A percentile compares a stretch with the other conserved stretches of the same genome.
These are phyloP conservation scores for Sterrhoptilus dennistouni DNA, from an alignment of 2,113 vertebrate genomes.

Conservation along the genomic window DNA sequence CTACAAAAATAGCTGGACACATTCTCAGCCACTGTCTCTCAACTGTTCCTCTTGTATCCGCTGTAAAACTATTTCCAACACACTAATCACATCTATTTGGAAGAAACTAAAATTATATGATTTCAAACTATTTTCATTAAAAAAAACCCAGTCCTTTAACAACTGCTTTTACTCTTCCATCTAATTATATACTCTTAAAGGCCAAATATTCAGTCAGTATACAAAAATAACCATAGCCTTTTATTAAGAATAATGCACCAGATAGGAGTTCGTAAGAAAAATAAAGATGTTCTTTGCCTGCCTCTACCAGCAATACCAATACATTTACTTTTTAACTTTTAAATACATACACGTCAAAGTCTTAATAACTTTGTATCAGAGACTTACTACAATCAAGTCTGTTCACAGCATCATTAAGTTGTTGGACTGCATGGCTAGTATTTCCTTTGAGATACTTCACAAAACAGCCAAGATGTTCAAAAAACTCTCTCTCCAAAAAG, in stretches of 20 bases:
- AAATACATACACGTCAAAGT: neutral
- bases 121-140: slow-evolving; percentile 53
- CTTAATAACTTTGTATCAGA: neutral
- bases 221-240: slow-evolving; percentile 46
- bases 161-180: slow-evolving; percentile 41
- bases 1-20: slow-evolving; percentile 41
- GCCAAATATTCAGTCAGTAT: slow-evolving; percentile 39
- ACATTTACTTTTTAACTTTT: neutral
- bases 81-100: slow-evolving; percentile 28
- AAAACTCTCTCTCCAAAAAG: neutral
- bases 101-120: slow-evolving; percentile 56
- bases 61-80: slow-evolving; percentile 34
- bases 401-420: neutral
- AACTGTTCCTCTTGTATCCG: slow-evolving; percentile 41
- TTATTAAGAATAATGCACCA: slow-evolving; percentile 35
- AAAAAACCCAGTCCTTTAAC: slow-evolving; percentile 23
- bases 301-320: neutral
- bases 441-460: neutral
- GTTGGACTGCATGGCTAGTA: neutral
- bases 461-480: neutral
- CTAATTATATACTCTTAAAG: slow-evolving; percentile 50
- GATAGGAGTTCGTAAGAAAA: neutral
- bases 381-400: neutral
- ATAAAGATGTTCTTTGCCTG: neutral
- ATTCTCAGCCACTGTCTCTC: slow-evolving; percentile 34